phyloP scores from a whole-genome alignment of 2,797 vertebrate genomes.

The Danio choprae region DNA sequence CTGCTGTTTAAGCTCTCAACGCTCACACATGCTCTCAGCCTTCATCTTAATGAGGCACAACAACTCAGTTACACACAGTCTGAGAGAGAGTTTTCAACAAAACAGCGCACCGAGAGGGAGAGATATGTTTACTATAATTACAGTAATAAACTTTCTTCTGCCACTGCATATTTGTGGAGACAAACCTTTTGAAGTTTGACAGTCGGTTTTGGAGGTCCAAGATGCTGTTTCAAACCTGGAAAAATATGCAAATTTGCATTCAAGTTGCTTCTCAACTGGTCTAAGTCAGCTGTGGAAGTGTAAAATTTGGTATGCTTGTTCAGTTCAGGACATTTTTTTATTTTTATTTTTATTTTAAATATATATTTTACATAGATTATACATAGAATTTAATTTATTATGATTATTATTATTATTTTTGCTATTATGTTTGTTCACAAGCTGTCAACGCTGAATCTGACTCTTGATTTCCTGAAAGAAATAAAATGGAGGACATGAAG shows the following conservation, averaged over 20 bases:
- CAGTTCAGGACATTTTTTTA: background rate
- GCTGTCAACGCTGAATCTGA: too few relatives aligned
- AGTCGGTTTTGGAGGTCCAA: background rate
- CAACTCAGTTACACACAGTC: slow-evolving; percentile 17
- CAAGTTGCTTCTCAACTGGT: too few relatives aligned
- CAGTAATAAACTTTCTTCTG: slow-evolving; percentile 1
- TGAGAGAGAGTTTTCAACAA: background rate
- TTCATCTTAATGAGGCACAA: slow-evolving; percentile 42
- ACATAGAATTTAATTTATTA: too few relatives aligned
- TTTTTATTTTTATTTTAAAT: too few relatives aligned
- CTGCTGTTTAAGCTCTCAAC: slow-evolving; percentile 15
- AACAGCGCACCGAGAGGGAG: slow-evolving; percentile 53
- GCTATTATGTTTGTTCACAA: too few relatives aligned
- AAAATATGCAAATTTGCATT: background rate
- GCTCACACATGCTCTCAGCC: slow-evolving; percentile 11
- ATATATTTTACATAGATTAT: too few relatives aligned
- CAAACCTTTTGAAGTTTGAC: slow-evolving; percentile 8
- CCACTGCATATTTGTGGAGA: slow-evolving; percentile 21
- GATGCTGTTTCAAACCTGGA: background rate
- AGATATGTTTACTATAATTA: slow-evolving; percentile 21
- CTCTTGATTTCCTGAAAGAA: too few relatives aligned
- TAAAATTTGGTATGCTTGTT: background rate
- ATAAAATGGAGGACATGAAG: too few relatives aligned
- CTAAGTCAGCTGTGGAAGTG: background rate
- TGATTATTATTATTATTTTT: too few relatives aligned